Evolutionary conservation across 2,888 invertebrate genomes (phyloP), one percentile per base, ranked within the genome.

Genomic region (Adineta ricciae): DNA sequence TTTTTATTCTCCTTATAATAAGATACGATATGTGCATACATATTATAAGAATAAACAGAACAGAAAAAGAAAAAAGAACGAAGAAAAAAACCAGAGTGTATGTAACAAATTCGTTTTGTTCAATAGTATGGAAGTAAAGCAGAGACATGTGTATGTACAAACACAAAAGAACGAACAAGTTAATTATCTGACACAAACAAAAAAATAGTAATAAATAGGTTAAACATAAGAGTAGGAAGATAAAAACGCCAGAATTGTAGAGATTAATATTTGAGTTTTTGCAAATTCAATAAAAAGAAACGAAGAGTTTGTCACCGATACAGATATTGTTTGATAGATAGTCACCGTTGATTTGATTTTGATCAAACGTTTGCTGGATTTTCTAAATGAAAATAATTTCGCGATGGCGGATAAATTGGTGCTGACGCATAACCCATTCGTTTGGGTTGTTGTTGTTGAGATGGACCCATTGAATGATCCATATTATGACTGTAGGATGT

Each of bases 341-440:
- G 5, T 32, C 19, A 64, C 14, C 19, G 14, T 64, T 52, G 19
- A 9, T 50, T 50, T 9, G 19, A n/a, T 49, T 11, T 50, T 16
- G 21, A 38, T 78, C n/a, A 78, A 78, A 78, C 78, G 41, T 78
- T 78, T 41, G 78, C 78, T 41, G 78, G 78, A 41, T 41, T 78
- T 78, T 78, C 78, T n/a, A n/a, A 78, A 24, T 24, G 41, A 24
- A 78, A n/a, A 78, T 41, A 41, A n/a, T 2, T 9, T 24, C 78
- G 78, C 4, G 78, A 41, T 78, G n/a, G 3, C 14, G 41, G 9
- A 78, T 14, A 41, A 24, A 8, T 21, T 21, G 36, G 24, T 24
- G 24, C 46, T 46, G 46, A 5, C 11, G 46, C 11, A 46, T 46
- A 46, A 46, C 46, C 46, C 46, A 46, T 46, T 46, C 46, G 46